Conservation (phyloP, 2,888 invertebrate species). For the Pseudoips prasinana region DNA sequence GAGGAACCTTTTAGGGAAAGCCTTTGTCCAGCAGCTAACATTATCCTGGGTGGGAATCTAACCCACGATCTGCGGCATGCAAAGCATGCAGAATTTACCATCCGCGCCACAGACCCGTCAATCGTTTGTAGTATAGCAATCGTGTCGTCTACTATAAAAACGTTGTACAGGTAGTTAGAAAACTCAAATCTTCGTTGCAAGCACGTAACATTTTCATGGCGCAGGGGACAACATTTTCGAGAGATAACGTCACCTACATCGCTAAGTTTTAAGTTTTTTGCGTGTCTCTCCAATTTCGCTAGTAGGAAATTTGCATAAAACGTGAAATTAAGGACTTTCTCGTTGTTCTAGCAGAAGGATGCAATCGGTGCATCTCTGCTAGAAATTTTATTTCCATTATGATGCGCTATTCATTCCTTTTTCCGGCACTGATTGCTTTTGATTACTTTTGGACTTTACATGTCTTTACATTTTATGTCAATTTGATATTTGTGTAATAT, state of each 20-base stretch:
- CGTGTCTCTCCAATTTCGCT: conserved; percentile 18
- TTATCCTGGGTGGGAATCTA: too few species aligned
- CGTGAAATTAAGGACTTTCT: conserved; percentile 10
- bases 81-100: too few species aligned
- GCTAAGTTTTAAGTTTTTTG: conserved; percentile 38
- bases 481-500: too few species aligned
- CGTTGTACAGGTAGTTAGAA: conserved; percentile 42
- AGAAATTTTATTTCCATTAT: neutral
- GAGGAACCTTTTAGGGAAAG: too few species aligned
- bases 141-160: neutral
- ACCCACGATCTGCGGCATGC: too few species aligned
- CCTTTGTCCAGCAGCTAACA: too few species aligned
- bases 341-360: conserved; percentile 5
- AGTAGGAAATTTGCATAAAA: conserved; percentile 19
- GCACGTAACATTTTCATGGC: conserved; percentile 54
- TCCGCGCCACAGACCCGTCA: too few species aligned
- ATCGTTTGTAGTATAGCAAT: too few species aligned
- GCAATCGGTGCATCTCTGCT: conserved; percentile 4
- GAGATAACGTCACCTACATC: conserved; percentile 44
- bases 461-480: neutral
- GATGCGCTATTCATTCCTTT: too few species aligned
- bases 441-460: too few species aligned
- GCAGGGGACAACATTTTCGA: conserved; percentile 45
- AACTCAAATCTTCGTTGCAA: conserved; percentile 42
- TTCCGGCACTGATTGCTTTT: neutral